Evolutionary conservation across 2,797 vertebrate genomes (phyloP).

Genomic region (Sebastes iracundus): DNA sequence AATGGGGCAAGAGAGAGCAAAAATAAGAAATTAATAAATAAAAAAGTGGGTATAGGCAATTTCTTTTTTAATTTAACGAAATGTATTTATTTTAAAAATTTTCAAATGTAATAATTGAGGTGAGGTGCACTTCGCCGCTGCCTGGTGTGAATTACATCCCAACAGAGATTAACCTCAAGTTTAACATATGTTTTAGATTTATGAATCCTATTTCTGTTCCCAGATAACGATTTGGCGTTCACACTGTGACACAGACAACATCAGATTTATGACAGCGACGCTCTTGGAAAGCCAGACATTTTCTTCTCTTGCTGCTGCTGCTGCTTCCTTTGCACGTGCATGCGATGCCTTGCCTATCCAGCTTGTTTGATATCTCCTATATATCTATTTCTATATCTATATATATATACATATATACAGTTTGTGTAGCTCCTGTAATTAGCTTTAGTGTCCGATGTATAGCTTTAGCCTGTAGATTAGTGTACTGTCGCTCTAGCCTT

Average conservation of each 20-base stretch:
- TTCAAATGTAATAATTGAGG: no score
- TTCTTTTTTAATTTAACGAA: no score
- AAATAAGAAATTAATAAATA: no score
- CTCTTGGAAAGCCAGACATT: slow-evolving; percentile 57
- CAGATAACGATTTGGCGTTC: slow-evolving; percentile 28
- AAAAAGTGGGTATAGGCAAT: no score
- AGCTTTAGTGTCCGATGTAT: slow-evolving; percentile 76
- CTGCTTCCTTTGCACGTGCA: slow-evolving; percentile 86
- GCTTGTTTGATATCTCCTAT: slow-evolving; percentile 79
- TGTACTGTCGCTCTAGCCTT: slow-evolving; percentile 81
- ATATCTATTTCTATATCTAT: slow-evolving; percentile 63
- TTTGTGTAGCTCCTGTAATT: slow-evolving; percentile 78
- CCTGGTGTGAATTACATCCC: not conserved
- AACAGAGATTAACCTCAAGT: slow-evolving; percentile 6
- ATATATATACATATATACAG: slow-evolving; percentile 64
- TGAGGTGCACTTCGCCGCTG: no score
- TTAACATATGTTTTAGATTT: not conserved
- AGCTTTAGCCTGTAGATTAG: slow-evolving; percentile 82
- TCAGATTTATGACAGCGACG: slow-evolving; percentile 26
- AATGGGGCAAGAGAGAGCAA: no score
- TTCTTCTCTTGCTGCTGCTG: slow-evolving; percentile 70
- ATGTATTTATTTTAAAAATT: no score
- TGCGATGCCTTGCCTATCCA: slow-evolving; percentile 80
- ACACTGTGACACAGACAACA: slow-evolving; percentile 69
- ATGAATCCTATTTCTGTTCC: not conserved